Conservation (phyloP, 2,888 invertebrate species). For the Drosophila niveifrons region DNA sequence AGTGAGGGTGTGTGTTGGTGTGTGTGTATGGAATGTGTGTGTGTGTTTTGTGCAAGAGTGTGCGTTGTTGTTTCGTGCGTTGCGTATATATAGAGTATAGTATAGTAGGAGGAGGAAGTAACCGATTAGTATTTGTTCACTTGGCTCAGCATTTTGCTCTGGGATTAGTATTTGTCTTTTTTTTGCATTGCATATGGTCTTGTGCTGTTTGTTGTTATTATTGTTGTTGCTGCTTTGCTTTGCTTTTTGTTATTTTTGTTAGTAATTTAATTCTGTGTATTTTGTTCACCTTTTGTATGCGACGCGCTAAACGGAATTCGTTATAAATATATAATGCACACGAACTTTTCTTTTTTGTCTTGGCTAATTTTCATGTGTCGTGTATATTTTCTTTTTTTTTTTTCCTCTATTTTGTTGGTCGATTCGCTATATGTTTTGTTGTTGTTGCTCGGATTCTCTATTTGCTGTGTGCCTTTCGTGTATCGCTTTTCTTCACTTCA, state of each 20-base stretch:
- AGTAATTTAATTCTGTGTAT: constrained; percentile 35
- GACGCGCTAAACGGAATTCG: constrained; percentile 59
- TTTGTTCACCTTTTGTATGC: constrained; percentile 73
- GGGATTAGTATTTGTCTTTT: constrained; percentile 55
- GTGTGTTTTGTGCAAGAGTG: constrained; percentile 22
- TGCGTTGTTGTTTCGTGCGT: constrained; percentile 37
- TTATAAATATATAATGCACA: constrained; percentile 53
- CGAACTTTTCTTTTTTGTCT: constrained; percentile 44
- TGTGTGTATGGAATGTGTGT: constrained; percentile 14
- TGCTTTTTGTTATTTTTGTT: constrained; percentile 35
- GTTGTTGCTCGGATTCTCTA: constrained; percentile 23
- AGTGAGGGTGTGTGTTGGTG: constrained; percentile 30
- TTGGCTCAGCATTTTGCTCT: constrained; percentile 59
- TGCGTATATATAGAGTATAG: constrained; percentile 38
- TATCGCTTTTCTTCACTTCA: constrained; percentile 57
- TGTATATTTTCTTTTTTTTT: constrained; percentile 42
- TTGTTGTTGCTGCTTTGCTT: background rate
- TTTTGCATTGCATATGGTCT: constrained; percentile 61
- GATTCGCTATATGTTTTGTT: constrained; percentile 9
- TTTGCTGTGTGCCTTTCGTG: constrained; percentile 31
- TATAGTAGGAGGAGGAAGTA: constrained; percentile 67
- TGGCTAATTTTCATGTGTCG: constrained; percentile 57
- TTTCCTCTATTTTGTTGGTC: constrained; percentile 2
- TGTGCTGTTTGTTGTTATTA: constrained; percentile 6
- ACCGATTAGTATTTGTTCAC: constrained; percentile 75